Evolutionary conservation across 35 echinoderm and acorn worm species (phyloP), one percentile per base, ranked within the genome.

Genomic region (Lytechinus variegatus): DNA sequence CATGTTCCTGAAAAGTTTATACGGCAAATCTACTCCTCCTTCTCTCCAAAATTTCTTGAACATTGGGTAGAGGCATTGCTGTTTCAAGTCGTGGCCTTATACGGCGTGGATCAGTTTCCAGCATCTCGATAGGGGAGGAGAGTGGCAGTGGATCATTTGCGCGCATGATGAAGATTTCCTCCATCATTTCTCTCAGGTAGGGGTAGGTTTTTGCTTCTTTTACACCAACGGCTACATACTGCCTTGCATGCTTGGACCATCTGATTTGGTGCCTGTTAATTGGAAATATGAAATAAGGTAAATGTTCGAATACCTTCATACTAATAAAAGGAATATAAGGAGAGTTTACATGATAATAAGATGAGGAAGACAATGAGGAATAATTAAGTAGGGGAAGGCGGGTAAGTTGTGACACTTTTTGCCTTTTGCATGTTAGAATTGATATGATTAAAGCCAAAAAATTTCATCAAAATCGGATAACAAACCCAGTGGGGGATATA

Each of bases 211-310:
- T 92, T 6, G 90, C 24, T 7, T 13, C 90, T 54, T 54, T 92
- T 7, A 92, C 28, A 9, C 16, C 90, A 7, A 28, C 51, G 21
- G 28, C 21, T 10, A 92, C 90, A 92, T 92, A 92, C 28, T 92
- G 28, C 27, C 90, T 44, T 5, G 90, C 90, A 92, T 92, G 90
- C 7, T 92, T 92, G 8, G 90, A 92, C 90, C 90, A 92, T 9
- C 28, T 92, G 10, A 54, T 21, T 7, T 52, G 28, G 19, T 92
- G 90, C 21, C 90, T 92, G 90, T 14, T 9, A 44, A 87, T 56
- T 44, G 33, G 33, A 44, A 44, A 44, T 44, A 44, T 44, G 33
- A 44, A 44, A 44, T 44, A 44, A 44, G 33, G 33, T 44, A 44
- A 44, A 44, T 44, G 33, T 44, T 44, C 0, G 33, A 2, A 44